Evolutionary conservation across 2,797 vertebrate species (phyloP).

Genomic region (Sebastolobus alascanus): DNA sequence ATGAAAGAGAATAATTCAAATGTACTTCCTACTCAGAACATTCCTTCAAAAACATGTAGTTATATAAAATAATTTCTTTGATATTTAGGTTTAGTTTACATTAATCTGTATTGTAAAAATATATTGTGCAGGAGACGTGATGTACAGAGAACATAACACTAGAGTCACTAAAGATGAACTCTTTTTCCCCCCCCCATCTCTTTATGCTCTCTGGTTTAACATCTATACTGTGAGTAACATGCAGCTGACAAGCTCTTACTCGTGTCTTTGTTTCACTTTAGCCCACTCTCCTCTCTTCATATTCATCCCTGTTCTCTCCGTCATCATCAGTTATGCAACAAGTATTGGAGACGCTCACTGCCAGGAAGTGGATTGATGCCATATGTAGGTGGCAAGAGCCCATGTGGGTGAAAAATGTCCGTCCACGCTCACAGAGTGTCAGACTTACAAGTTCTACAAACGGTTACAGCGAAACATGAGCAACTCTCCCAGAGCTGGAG

Average conservation of each 20-base stretch:
- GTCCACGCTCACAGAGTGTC: slow-evolving; percentile 54
- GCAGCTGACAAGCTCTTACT: slow-evolving; percentile 30
- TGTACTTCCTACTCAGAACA: not conserved
- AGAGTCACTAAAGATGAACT: not conserved
- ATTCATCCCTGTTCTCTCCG: slow-evolving; percentile 50
- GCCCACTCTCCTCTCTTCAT: slow-evolving; percentile 60
- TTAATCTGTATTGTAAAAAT: not conserved
- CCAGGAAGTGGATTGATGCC: slow-evolving; percentile 66
- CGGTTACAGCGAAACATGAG: slow-evolving; percentile 42
- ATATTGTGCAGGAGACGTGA: not conserved
- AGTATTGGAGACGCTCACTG: slow-evolving; percentile 49
- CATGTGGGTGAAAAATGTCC: slow-evolving; percentile 68
- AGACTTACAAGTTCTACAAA: slow-evolving; percentile 59
- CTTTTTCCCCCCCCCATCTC: not conserved
- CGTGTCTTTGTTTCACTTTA: slow-evolving; percentile 49
- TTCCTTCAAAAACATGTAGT: not conserved
- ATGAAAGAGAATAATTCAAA: not conserved
- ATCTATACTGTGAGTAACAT: slow-evolving; percentile 16
- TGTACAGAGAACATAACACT: not conserved
- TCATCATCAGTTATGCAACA: slow-evolving; percentile 75
- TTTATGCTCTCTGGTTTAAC: slow-evolving; percentile 9
- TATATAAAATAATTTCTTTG: not conserved
- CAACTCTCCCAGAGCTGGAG: slow-evolving; percentile 36
- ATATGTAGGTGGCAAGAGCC: slow-evolving; percentile 66
- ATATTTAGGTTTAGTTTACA: not conserved